phyloP scores from a whole-genome alignment of 1,140 invertebrate genomes.

The Nebria ingens region DNA sequence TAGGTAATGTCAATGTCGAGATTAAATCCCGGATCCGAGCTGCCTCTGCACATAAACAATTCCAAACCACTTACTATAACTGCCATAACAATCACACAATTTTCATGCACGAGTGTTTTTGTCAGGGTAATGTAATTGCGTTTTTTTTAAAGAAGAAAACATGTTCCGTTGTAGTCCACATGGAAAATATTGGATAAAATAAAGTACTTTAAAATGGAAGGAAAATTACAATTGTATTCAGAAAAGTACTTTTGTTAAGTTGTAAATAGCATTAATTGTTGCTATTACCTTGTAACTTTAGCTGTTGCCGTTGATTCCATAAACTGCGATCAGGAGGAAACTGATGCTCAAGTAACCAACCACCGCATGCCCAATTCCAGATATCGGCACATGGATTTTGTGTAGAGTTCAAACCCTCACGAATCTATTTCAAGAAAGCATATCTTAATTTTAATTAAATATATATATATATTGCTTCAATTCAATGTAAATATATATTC shows the following conservation, averaged over 20 bases:
- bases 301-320: conserved; percentile 29
- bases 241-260: not conserved
- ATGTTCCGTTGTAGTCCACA: too few species aligned
- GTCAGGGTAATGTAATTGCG: too few species aligned
- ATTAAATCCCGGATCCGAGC: conserved; percentile 27
- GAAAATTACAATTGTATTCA: not conserved
- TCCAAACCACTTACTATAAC: too few species aligned
- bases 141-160: too few species aligned
- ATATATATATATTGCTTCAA: conserved; percentile 8
- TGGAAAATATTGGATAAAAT: too few species aligned
- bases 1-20: conserved; percentile 28
- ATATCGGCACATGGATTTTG: conserved; percentile 41
- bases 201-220: too few species aligned
- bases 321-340: conserved; percentile 32
- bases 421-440: too few species aligned
- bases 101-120: too few species aligned
- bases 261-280: conserved; percentile 5
- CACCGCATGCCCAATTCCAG: conserved; percentile 41
- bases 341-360: conserved; percentile 36
- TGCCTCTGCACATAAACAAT: conserved; percentile 24
- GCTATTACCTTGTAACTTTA: conserved; percentile 20
- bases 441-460: too few species aligned
- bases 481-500: not conserved
- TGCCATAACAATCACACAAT: not conserved
- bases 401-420: conserved; percentile 30